Evolutionary conservation across 2,113 vertebrate species (phyloP).

Genomic region (Phrynosoma blainvillii): DNA sequence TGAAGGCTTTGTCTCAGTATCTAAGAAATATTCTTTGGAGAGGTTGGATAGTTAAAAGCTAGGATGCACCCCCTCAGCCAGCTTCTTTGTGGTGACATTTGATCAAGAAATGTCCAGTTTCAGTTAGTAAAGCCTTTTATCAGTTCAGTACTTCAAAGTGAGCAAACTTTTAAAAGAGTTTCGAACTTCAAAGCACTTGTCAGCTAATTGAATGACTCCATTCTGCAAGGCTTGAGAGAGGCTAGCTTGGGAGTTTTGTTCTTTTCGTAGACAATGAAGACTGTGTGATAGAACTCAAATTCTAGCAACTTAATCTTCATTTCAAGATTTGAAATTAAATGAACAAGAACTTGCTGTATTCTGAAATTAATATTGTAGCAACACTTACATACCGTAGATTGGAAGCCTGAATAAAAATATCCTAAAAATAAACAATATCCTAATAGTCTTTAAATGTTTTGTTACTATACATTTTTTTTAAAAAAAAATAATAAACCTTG

Average conservation of each 20-base stretch:
- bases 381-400: not conserved
- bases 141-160: not conserved
- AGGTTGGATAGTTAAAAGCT: not conserved
- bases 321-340: not conserved
- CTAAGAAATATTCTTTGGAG: not conserved
- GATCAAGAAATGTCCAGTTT: conserved; percentile 1
- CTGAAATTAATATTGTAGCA: not conserved
- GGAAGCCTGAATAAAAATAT: not conserved
- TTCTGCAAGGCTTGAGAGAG: not conserved
- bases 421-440: not conserved
- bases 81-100: not conserved
- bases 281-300: not conserved
- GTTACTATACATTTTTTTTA: not conserved
- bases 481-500: not conserved
- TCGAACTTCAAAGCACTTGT: not conserved
- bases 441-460: not conserved
- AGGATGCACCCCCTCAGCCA: not conserved
- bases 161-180: not conserved
- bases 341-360: not conserved
- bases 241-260: not conserved
- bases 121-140: not conserved
- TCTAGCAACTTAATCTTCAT: not conserved
- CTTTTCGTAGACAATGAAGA: not conserved
- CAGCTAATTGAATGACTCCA: not conserved
- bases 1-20: not conserved